Conservation (phyloP, 1,140 invertebrate species). For the Drosophila tropicalis region DNA sequence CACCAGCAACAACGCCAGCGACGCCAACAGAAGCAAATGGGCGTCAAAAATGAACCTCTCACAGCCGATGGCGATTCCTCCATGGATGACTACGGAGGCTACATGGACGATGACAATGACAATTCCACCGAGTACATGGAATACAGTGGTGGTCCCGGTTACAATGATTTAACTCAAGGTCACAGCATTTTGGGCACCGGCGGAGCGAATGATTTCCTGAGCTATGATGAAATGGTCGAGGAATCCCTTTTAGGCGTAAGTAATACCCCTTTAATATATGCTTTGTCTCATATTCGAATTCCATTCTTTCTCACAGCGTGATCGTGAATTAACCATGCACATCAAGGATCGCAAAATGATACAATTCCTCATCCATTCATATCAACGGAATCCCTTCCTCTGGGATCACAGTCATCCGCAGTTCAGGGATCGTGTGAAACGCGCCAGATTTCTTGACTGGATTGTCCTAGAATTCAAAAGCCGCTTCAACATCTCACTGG, state of each 20-base stretch:
- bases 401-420: conserved; percentile 79
- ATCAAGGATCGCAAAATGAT: conserved; percentile 82
- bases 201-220: conserved; percentile 46
- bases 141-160: conserved; percentile 46
- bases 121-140: conserved; percentile 61
- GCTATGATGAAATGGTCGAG: conserved; percentile 79
- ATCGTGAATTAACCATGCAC: conserved; percentile 71
- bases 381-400: conserved; percentile 74
- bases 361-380: conserved; percentile 77
- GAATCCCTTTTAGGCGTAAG: conserved; percentile 73
- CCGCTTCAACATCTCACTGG: conserved; percentile 73
- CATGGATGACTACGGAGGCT: conserved; percentile 58
- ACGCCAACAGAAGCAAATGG: conserved; percentile 26
- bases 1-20: background rate
- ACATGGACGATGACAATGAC: conserved; percentile 57
- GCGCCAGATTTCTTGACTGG: conserved; percentile 75
- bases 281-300: conserved; percentile 4
- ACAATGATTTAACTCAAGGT: conserved; percentile 25
- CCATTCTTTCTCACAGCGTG: conserved; percentile 34
- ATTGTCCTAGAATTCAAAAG: conserved; percentile 75
- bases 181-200: conserved; percentile 37
- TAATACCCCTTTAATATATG: background rate
- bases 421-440: conserved; percentile 74
- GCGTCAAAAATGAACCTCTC: conserved; percentile 48
- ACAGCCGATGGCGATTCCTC: conserved; percentile 57